A percentile compares a stretch with the other conserved stretches of the same genome.
phyloP scores from a whole-genome alignment of 2,797 vertebrate genomes.

The Sebastes itinus region DNA sequence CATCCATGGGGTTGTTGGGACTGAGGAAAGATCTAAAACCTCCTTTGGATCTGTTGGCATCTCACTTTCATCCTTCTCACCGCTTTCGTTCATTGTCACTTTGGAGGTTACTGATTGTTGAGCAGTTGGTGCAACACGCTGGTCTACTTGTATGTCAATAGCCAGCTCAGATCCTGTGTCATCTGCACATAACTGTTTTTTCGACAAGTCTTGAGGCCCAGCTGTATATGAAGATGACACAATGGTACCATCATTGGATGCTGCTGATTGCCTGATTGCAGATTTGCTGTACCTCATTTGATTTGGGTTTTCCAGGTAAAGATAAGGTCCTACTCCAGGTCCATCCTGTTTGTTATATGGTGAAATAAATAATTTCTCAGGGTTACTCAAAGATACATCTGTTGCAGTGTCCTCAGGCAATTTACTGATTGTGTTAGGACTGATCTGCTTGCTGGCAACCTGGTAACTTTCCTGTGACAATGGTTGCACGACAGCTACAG shows the following conservation, averaged over 20 bases:
- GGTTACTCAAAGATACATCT: background rate
- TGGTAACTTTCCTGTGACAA: constrained; percentile 49
- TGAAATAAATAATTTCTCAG: background rate
- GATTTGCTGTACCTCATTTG: background rate
- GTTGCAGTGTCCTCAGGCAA: background rate
- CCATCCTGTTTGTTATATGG: background rate
- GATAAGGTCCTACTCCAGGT: background rate
- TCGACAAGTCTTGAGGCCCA: background rate
- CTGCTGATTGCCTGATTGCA: background rate
- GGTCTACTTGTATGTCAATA: background rate
- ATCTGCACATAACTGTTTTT: background rate
- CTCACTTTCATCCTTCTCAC: background rate
- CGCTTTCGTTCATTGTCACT: background rate
- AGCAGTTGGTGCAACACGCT: background rate
- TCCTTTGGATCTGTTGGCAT: background rate
- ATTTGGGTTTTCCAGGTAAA: background rate
- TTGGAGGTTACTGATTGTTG: background rate
- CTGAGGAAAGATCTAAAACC: constrained; percentile 4
- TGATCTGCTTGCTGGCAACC: background rate
- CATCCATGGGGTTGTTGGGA: constrained; percentile 65
- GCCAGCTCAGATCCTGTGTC: background rate
- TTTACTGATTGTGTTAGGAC: background rate
- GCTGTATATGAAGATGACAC: background rate
- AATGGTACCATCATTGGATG: background rate
- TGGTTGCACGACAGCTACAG: constrained; percentile 76